Base-by-base conservation (phyloP, 2,797 vertebrate genomes). In the Triplophysa yarkandensis region DNA sequence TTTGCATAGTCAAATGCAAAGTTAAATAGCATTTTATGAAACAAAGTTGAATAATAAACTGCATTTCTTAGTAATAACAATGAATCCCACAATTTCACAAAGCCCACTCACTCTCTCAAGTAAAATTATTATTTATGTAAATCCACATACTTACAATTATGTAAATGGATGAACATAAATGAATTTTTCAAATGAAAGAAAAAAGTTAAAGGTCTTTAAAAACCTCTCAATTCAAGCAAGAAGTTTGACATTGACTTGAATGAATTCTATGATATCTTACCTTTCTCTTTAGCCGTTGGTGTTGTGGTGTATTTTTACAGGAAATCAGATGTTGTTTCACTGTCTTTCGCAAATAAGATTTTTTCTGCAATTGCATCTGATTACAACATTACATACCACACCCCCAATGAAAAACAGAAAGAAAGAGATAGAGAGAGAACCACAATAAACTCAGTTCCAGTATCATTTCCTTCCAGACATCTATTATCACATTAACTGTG, bases 301-400 rank as follows among this genome's bases (percentile, higher is more conserved):
- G 17, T 10, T 3, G 13, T 13, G 36, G 21, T 3, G 16, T 39
- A 57, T 16, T 30, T 43, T 14, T 11, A 30, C 55, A n/a, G 28
- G 28, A 58, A 58, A 32, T 1, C 55, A 32, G 54, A 58, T 58
- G n/a, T 19, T 58, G 17, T 58, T 32, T 25, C 39, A 41, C 17
- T 54, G n/a, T 46, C 27, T 74, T 65, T 65, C 58, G 46, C 58
- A 72, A 41, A 34, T 63, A 5, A 23, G 9, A 25, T 58, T 23
- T 44, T 39, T 68, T 55, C 66, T 25, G 52, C 11, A 27, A 7
- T 58, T 58, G 16, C 41, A 4, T 57, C 28, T 66, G 52, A 44
- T 74, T 74, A 57, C 39, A 65, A 66, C 62, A 74, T 1, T n/a
- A 27, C 6, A 44, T 4, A 34, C 50, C 62, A 74, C 71, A 58